A percentile compares a stretch with the other conserved stretches of the same genome.
Evolutionary conservation across 1,140 invertebrate species (phyloP).

Genomic region (Polypedilum pembai): DNA sequence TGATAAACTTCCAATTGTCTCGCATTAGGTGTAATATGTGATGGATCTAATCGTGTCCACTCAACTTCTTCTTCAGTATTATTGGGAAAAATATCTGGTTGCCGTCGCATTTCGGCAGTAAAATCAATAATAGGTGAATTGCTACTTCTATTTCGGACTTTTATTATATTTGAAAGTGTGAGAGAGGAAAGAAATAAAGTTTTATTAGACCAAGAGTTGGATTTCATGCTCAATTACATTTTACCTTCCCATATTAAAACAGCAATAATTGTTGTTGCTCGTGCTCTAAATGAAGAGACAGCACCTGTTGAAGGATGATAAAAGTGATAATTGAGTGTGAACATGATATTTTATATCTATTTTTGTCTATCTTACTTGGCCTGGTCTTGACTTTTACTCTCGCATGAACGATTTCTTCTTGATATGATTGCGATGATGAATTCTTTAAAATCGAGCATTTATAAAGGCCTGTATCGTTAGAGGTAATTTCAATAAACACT

Average conservation of each 20-base stretch:
- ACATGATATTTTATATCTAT: too few relatives aligned
- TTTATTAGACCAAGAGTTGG: too few relatives aligned
- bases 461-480: constrained; percentile 10
- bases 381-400: background rate
- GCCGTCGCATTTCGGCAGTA: background rate
- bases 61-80: constrained; percentile 11
- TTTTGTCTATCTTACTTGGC: background rate
- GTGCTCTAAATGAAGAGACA: background rate
- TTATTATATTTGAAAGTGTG: background rate
- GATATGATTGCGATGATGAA: constrained; percentile 2
- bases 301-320: background rate
- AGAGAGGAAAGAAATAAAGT: background rate
- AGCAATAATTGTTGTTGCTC: constrained; percentile 22
- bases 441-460: background rate
- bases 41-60: background rate
- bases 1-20: constrained; percentile 22
- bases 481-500: constrained; percentile 7
- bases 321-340: too few relatives aligned
- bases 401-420: background rate
- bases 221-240: background rate
- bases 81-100: background rate
- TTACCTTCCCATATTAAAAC: constrained; percentile 15
- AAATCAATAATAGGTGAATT: background rate
- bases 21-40: background rate
- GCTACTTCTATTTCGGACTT: background rate